Evolutionary conservation across 2,888 invertebrate species (phyloP), one percentile per base, ranked within the genome.

Genomic region (Cephalotes varians): DNA sequence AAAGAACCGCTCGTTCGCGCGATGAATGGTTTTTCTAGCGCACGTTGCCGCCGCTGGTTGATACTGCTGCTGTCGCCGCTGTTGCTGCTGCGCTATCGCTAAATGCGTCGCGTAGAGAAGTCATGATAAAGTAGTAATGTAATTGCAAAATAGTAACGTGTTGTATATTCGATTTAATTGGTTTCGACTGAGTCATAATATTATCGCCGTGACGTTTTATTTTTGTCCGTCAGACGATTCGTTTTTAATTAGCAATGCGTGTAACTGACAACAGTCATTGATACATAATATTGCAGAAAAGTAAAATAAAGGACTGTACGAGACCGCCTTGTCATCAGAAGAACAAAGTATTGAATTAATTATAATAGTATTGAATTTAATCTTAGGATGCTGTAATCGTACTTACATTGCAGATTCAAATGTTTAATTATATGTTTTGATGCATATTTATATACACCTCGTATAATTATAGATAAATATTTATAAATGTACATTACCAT

Each of bases 211-310:
- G 77, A 79, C 56, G 44, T 44, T 56, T 71, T 79, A 56, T 71
- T 79, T 76, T 56, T 77, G 51, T 40, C 40, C 37, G 49, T 54
- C 67, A n/a, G 31, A 40, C 67, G 77, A 56, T 44, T 71, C 21
- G 44, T 79, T 79, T 79, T 79, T 79, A 79, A 79, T 79, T 79
- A 79, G 77, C 77, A 31, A 40, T 31, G 31, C 69, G 56, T 56
- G 44, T 44, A 54, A 40, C 69, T 77, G 76, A 77, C 67, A 67
- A 77, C 76, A 77, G 69, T 77, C 76, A 67, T 77, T 67, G 47
- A 65, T 10, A 37, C 37, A 21, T 69, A 54, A 69, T 69, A 54
- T 31, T 65, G 65, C 4, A 54, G 18, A 31, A 44, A 67, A 77
- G 67, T 40, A 21, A 31, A 54, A 67, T 51, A 34, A 65, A 51